phyloP scores from a whole-genome alignment of 2,113 vertebrate genomes.

The Circaetus gallicus region DNA sequence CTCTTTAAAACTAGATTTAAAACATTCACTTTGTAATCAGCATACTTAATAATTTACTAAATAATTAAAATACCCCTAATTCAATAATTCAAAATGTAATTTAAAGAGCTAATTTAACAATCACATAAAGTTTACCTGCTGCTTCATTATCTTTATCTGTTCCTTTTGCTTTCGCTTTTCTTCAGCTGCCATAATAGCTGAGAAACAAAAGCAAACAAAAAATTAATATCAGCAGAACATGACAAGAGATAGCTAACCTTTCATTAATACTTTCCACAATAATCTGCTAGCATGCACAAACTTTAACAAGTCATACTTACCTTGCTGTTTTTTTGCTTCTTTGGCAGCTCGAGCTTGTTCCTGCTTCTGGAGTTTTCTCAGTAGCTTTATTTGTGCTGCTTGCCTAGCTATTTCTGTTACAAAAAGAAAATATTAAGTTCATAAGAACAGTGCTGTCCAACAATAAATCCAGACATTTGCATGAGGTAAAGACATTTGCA shows the following conservation, averaged over 20 bases:
- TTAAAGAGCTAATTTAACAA: neutral
- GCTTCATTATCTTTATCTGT: slow-evolving; percentile 94
- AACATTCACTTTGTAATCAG: neutral
- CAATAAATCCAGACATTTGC: neutral
- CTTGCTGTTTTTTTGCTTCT: slow-evolving; percentile 92
- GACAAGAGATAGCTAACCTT: neutral
- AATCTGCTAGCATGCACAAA: neutral
- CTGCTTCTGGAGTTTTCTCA: slow-evolving; percentile 92
- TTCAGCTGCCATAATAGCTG: slow-evolving; percentile 93
- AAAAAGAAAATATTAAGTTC: neutral
- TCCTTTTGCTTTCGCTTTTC: slow-evolving; percentile 93
- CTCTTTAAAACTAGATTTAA: neutral
- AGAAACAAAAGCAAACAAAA: slow-evolving; percentile 41
- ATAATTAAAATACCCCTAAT: neutral
- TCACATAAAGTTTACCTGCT: slow-evolving; percentile 82
- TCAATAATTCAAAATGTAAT: neutral
- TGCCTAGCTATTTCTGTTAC: slow-evolving; percentile 92
- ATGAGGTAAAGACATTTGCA: neutral
- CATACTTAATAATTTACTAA: neutral
- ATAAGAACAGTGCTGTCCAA: neutral
- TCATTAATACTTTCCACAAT: neutral
- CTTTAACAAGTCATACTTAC: slow-evolving; percentile 57
- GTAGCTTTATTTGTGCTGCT: slow-evolving; percentile 93
- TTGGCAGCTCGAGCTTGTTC: slow-evolving; percentile 90
- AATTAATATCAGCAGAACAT: neutral